Evolutionary conservation across 2,113 vertebrate species (phyloP).

Genomic region (Alouatta palliata): DNA sequence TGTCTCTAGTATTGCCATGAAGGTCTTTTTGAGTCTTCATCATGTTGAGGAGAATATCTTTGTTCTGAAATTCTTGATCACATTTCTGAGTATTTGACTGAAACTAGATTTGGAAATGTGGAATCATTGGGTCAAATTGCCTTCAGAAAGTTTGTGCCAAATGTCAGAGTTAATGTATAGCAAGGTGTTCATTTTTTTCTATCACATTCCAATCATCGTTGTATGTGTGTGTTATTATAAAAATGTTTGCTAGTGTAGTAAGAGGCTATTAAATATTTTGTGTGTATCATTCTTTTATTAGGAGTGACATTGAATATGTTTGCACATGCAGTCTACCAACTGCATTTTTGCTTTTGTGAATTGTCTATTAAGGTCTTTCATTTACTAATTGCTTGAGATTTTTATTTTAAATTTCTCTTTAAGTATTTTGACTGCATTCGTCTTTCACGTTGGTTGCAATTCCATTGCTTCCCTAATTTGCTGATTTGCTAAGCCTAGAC

Average conservation of each 20-base stretch:
- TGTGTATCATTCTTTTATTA: neutral
- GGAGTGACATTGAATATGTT: neutral
- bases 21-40: neutral
- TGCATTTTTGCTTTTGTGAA: neutral
- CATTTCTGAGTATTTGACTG: neutral
- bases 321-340: neutral
- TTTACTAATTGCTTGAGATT: neutral
- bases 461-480: neutral
- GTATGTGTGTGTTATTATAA: neutral
- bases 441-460: neutral
- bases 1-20: neutral
- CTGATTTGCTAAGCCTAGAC: neutral
- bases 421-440: neutral
- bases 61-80: neutral
- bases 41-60: neutral
- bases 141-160: neutral
- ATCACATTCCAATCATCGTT: neutral
- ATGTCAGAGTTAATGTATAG: rapidly evolving
- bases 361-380: neutral
- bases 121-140: neutral
- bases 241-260: neutral
- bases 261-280: neutral
- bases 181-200: neutral
- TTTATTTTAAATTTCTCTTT: neutral
- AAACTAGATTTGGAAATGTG: neutral